Evolutionary conservation across 2,113 vertebrate species (phyloP).

Genomic region (Australoheros scitulus): DNA sequence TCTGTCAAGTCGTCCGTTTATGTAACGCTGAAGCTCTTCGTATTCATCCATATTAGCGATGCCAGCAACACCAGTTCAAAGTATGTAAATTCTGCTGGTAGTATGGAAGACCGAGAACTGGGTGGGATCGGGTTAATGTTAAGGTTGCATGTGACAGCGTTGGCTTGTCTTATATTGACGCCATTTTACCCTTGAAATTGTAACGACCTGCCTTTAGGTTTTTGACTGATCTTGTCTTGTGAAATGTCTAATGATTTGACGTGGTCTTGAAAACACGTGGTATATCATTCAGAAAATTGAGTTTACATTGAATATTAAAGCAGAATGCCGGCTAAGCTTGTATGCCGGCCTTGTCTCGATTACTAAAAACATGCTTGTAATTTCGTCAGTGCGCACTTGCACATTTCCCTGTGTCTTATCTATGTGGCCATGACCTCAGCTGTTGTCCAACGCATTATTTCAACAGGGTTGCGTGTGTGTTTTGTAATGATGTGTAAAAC

Average conservation of each 20-base stretch:
- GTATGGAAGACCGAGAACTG: fast-evolving
- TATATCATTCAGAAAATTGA: neutral
- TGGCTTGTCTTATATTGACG: constrained; percentile 5
- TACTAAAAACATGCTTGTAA: neutral
- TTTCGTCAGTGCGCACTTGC: neutral
- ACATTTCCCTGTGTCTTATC: neutral
- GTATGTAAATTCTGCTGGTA: neutral
- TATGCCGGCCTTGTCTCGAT: fast-evolving
- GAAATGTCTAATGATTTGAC: fast-evolving
- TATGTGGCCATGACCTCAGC: neutral
- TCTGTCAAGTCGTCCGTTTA: constrained; percentile 21
- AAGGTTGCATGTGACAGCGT: constrained; percentile 4
- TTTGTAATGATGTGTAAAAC: neutral
- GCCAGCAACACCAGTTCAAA: neutral
- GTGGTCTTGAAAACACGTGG: neutral
- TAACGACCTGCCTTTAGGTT: neutral
- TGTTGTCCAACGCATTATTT: neutral
- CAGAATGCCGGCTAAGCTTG: neutral
- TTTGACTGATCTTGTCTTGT: neutral
- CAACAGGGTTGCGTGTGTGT: neutral
- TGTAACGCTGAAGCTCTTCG: neutral
- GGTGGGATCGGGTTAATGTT: fast-evolving
- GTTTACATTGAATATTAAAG: neutral
- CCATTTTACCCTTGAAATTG: constrained; percentile 61
- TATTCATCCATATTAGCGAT: neutral